A percentile compares a stretch with the other conserved stretches of the same genome.
These are phyloP conservation scores for Pollimyrus isidori DNA, from an alignment of 2,113 vertebrate genomes.

Conservation along the genomic window DNA sequence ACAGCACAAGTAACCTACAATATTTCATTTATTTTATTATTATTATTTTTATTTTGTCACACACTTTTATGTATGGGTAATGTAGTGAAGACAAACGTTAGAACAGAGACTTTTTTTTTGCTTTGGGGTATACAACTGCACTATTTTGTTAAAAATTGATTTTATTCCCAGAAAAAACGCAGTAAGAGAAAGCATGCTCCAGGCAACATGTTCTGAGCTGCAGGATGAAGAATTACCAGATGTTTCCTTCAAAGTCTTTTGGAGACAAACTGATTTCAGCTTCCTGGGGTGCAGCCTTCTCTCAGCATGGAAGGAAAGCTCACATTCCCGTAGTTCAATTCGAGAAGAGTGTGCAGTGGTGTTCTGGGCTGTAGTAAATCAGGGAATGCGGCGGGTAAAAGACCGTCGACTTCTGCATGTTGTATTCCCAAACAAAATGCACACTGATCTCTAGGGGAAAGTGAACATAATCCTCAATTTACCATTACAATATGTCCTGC, in stretches of 20 bases:
- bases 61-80: slow-evolving; percentile 2
- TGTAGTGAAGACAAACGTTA: slow-evolving; percentile 26
- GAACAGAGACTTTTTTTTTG: not conserved
- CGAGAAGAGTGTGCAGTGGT: not conserved
- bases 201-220: slow-evolving; percentile 37
- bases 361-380: not conserved
- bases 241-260: slow-evolving; percentile 25
- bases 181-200: slow-evolving; percentile 28
- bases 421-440: not conserved
- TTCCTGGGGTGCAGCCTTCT: not conserved
- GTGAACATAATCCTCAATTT: not conserved
- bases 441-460: not conserved
- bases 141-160: slow-evolving; percentile 18
- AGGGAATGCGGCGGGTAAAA: not conserved
- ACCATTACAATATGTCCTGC: not conserved
- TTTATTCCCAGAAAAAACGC: slow-evolving; percentile 16
- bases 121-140: slow-evolving; percentile 14
- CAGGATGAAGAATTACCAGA: slow-evolving; percentile 37
- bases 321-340: not conserved
- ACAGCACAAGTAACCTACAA: not conserved
- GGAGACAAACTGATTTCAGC: slow-evolving; percentile 20
- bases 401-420: not conserved
- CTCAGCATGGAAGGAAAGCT: not conserved
- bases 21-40: not conserved
- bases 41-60: not conserved